Conservation (phyloP, 1,140 invertebrate species). For the Papilio dardanus region DNA sequence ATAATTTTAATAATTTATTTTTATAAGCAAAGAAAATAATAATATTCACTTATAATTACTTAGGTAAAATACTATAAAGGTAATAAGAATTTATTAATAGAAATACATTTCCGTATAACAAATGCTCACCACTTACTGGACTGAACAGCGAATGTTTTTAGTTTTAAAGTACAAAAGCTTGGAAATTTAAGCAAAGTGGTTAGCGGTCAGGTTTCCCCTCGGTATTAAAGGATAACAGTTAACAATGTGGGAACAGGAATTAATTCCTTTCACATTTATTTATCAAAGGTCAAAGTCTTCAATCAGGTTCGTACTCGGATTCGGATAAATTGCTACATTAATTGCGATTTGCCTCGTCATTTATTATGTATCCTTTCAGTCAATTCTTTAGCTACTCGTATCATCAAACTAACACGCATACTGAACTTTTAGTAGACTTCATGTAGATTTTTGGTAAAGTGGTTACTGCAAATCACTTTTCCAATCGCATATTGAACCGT, state of each 20-base stretch:
- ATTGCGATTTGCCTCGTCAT: background rate
- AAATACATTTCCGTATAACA: background rate
- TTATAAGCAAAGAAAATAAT: too few species aligned
- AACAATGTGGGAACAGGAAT: background rate
- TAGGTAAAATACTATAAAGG: too few species aligned
- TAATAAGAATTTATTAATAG: background rate
- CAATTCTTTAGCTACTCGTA: too few species aligned
- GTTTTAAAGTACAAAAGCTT: constrained; percentile 7
- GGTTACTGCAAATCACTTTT: too few species aligned
- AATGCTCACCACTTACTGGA: background rate
- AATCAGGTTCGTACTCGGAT: background rate
- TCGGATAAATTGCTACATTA: background rate
- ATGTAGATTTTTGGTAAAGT: too few species aligned
- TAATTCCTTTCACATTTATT: constrained; percentile 4
- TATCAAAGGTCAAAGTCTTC: background rate
- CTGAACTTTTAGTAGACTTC: too few species aligned
- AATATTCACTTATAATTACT: too few species aligned
- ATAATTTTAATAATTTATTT: too few species aligned
- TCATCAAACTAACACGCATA: too few species aligned
- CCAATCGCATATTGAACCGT: too few species aligned
- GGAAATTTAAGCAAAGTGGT: background rate
- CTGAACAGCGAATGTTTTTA: background rate
- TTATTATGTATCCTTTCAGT: background rate
- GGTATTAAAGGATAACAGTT: background rate
- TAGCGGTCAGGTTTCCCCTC: background rate